Conservation (phyloP, 2,113 vertebrate genomes). For the Narcine bancroftii region DNA sequence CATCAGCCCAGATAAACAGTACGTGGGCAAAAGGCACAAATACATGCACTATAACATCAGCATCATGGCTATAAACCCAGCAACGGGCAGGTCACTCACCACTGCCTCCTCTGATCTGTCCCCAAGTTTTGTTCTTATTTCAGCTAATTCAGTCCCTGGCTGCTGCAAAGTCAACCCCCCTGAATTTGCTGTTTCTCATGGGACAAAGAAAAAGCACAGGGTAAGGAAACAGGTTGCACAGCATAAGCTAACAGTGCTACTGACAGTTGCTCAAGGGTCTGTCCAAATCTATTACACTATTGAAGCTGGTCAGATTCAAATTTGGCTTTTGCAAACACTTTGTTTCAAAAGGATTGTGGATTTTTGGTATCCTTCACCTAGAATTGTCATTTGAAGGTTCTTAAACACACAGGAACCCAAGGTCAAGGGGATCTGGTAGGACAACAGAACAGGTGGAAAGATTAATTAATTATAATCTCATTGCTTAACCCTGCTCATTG, state of each 20-base stretch:
- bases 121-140: background rate
- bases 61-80: background rate
- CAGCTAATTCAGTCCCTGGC: constrained; percentile 32
- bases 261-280: background rate
- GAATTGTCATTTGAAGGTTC: too few species aligned
- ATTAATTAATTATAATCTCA: too few species aligned
- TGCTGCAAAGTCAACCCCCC: constrained; percentile 11
- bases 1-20: background rate
- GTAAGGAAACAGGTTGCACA: background rate
- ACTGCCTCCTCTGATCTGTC: constrained; percentile 11
- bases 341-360: too few species aligned
- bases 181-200: background rate
- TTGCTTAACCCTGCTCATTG: too few species aligned
- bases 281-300: background rate
- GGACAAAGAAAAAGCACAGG: background rate
- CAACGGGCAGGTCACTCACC: background rate
- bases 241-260: background rate
- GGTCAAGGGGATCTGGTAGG: too few species aligned
- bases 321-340: background rate
- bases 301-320: background rate
- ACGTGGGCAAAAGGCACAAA: background rate
- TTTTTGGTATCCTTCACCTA: too few species aligned
- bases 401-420: too few species aligned
- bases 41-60: background rate
- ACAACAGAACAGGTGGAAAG: too few species aligned